Evolutionary conservation across 2,888 invertebrate species (phyloP).

Genomic region (Caenorhabditis angaria): DNA sequence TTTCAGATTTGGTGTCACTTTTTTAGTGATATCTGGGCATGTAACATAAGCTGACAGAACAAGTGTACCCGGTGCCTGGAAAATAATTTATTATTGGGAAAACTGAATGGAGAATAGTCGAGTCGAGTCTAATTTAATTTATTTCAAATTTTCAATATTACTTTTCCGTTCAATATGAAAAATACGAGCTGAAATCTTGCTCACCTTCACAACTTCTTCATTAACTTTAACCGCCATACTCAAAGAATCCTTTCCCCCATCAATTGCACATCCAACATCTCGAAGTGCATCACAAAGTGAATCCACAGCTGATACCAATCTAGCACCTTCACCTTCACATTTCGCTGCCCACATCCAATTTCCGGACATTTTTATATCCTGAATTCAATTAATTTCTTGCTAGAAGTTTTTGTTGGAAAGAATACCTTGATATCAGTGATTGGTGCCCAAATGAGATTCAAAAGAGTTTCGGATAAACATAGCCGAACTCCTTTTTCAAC

Average conservation of each 20-base stretch:
- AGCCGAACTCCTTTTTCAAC: conserved; percentile 88
- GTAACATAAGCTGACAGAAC: conserved; percentile 96
- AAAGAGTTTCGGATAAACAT: conserved; percentile 91
- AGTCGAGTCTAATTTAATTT: too few relatives aligned
- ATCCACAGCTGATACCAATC: conserved; percentile 85
- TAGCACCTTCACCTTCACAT: conserved; percentile 88
- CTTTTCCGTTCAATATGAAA: too few relatives aligned
- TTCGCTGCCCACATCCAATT: conserved; percentile 99
- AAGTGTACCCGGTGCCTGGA: conserved; percentile 81
- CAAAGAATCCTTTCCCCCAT: conserved; percentile 95
- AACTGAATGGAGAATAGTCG: too few relatives aligned
- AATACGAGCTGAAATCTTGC: too few relatives aligned
- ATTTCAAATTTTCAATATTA: too few relatives aligned
- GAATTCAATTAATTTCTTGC: conserved; percentile 1
- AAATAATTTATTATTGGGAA: background rate
- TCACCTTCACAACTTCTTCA: conserved; percentile 53
- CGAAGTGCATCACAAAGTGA: conserved; percentile 88
- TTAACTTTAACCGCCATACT: conserved; percentile 93
- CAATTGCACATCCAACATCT: conserved; percentile 85
- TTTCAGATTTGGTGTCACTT: conserved; percentile 90
- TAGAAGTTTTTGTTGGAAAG: conserved; percentile 1
- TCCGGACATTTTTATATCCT: conserved; percentile 96
- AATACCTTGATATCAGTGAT: conserved; percentile 76
- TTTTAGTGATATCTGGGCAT: conserved; percentile 86
- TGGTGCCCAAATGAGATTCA: conserved; percentile 85